A percentile compares a stretch with the other conserved stretches of the same genome.
phyloP scores from a whole-genome alignment of 53 echinoderm and acorn worm genomes.

The Henricia sp. region DNA sequence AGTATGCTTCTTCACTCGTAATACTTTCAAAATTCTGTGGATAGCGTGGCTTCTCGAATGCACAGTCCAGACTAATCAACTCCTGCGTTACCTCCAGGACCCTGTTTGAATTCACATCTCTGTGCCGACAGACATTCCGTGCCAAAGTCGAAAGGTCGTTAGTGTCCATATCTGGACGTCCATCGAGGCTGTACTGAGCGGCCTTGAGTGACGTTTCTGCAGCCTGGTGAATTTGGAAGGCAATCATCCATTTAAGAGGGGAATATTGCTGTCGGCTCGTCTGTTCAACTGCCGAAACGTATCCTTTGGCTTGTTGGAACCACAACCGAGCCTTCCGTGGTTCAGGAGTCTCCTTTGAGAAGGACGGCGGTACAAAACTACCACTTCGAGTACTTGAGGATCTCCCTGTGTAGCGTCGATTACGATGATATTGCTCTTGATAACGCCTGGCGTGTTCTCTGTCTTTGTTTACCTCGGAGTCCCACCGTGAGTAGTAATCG shows the following conservation, averaged over 20 bases:
- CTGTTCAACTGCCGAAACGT: slow-evolving; percentile 31
- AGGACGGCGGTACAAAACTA: slow-evolving; percentile 37
- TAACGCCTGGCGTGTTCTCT: slow-evolving; percentile 18
- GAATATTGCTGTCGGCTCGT: not conserved
- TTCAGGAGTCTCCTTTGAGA: slow-evolving; percentile 35
- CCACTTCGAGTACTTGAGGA: not conserved
- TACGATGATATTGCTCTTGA: not conserved
- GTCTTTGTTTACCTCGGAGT: slow-evolving; percentile 3
- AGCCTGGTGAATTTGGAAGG: slow-evolving; percentile 62
- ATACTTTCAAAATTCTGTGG: not conserved
- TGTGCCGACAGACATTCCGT: slow-evolving; percentile 6
- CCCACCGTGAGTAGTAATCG: slow-evolving; percentile 28
- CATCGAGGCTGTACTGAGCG: slow-evolving; percentile 47
- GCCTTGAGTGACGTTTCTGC: slow-evolving; percentile 69
- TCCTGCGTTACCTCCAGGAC: not conserved
- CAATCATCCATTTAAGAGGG: slow-evolving; percentile 26
- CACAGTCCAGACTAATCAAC: slow-evolving; percentile 24
- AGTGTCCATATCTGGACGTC: slow-evolving; percentile 9
- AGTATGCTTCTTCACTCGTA: slow-evolving; percentile 40
- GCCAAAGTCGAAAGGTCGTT: slow-evolving; percentile 22
- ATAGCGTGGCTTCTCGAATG: slow-evolving; percentile 45
- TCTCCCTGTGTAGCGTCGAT: not conserved
- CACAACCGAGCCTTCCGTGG: slow-evolving; percentile 41
- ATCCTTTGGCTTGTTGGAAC: slow-evolving; percentile 59
- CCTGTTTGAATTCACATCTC: not conserved